These are phyloP conservation scores for Coelinius sp. DNA, from an alignment of 2,888 invertebrate genomes.

Conservation along the genomic window DNA sequence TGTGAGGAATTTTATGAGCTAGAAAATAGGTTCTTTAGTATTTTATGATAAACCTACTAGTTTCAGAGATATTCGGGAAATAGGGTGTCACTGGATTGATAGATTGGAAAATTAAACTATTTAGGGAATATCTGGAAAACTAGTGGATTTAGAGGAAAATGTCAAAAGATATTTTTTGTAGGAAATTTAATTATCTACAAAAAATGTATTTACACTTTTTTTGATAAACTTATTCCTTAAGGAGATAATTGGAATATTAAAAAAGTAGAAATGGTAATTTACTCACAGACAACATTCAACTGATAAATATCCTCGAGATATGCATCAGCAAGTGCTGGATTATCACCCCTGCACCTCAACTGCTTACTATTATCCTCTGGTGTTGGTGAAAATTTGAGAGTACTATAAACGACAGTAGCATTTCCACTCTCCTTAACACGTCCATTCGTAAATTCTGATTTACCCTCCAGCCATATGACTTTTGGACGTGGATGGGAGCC, in stretches of 20 bases:
- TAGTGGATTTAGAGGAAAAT: too few relatives aligned
- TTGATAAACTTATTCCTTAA: too few relatives aligned
- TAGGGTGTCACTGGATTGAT: too few relatives aligned
- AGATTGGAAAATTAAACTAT: too few relatives aligned
- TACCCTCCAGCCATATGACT: constrained; percentile 88
- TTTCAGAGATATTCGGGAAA: too few relatives aligned
- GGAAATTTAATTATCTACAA: too few relatives aligned
- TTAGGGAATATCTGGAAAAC: too few relatives aligned
- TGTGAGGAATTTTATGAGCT: neutral
- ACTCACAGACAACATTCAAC: constrained; percentile 93
- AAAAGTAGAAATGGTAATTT: constrained; percentile 38
- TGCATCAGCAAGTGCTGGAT: constrained; percentile 82
- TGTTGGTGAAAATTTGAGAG: constrained; percentile 83
- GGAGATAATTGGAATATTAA: neutral
- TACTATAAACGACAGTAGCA: constrained; percentile 83
- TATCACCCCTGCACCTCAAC: constrained; percentile 89
- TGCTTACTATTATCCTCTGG: constrained; percentile 89
- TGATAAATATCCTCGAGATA: constrained; percentile 86
- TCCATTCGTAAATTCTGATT: constrained; percentile 81
- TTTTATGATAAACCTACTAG: too few relatives aligned
- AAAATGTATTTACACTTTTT: too few relatives aligned
- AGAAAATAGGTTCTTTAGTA: neutral
- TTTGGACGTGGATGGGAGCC: constrained; percentile 90
- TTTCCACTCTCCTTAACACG: constrained; percentile 61
- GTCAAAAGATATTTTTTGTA: too few relatives aligned